Conservation (phyloP, 35 echinoderm and acorn worm species). For the Ophiothrix spiculata region DNA sequence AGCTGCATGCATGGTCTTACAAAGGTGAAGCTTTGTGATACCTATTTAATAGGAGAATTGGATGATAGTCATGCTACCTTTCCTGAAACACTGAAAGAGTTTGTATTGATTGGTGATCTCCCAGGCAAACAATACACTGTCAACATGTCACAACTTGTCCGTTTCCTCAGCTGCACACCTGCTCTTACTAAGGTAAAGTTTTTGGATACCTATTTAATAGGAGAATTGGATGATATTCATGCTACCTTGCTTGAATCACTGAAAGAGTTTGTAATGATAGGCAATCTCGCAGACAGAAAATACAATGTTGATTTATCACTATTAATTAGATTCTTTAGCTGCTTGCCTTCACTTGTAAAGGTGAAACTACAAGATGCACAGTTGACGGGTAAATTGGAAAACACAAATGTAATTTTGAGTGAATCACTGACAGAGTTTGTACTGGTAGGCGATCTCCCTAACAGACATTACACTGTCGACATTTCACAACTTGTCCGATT, state of each 20-base stretch:
- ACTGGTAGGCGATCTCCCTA: background rate
- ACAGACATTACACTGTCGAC: background rate
- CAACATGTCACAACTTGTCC: no score
- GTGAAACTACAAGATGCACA: background rate
- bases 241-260: no score
- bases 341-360: background rate
- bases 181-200: no score
- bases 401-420: background rate
- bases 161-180: no score
- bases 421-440: background rate
- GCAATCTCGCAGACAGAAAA: background rate
- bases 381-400: background rate
- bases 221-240: no score
- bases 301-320: background rate
- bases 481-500: background rate
- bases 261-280: background rate
- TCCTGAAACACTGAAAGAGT: background rate
- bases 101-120: no score
- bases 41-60: background rate
- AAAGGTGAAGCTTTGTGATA: background rate
- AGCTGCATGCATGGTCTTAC: background rate
- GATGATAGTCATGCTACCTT: background rate
- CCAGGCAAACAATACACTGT: no score
- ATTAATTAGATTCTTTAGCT: background rate
- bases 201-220: no score